Evolutionary conservation across 2,113 vertebrate genomes (phyloP).

Genomic region (Zootoca vivipara): DNA sequence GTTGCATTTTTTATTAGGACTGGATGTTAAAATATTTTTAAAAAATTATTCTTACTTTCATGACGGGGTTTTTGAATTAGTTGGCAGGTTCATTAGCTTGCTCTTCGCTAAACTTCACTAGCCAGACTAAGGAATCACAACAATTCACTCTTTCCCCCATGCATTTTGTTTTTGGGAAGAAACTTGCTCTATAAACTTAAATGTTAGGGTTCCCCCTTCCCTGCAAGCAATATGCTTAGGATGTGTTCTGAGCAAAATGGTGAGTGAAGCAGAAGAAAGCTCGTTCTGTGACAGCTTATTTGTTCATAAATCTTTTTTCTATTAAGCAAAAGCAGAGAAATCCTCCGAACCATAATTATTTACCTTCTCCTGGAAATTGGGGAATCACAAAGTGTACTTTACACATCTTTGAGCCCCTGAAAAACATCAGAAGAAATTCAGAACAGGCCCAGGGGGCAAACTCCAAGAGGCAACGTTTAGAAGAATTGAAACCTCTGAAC

Average conservation of each 20-base stretch:
- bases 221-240: neutral
- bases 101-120: neutral
- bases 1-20: neutral
- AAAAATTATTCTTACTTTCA: neutral
- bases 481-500: constrained; percentile 29
- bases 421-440: constrained; percentile 26
- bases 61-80: neutral
- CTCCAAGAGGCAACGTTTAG: neutral
- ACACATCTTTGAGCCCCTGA: constrained; percentile 1
- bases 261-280: neutral
- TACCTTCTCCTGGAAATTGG: constrained; percentile 10
- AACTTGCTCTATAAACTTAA: neutral
- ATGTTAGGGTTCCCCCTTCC: neutral
- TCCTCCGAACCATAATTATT: constrained; percentile 9
- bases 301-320: constrained; percentile 7
- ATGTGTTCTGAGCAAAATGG: neutral
- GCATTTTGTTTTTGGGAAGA: neutral
- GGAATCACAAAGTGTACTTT: neutral
- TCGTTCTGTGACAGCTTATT: constrained; percentile 6
- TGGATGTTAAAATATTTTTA: neutral
- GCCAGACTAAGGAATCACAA: neutral
- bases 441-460: constrained; percentile 15
- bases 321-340: constrained; percentile 2
- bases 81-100: neutral
- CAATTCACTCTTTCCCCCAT: neutral